Conservation (phyloP, 2,797 vertebrate species). For the Schizothorax lantsangensis region DNA sequence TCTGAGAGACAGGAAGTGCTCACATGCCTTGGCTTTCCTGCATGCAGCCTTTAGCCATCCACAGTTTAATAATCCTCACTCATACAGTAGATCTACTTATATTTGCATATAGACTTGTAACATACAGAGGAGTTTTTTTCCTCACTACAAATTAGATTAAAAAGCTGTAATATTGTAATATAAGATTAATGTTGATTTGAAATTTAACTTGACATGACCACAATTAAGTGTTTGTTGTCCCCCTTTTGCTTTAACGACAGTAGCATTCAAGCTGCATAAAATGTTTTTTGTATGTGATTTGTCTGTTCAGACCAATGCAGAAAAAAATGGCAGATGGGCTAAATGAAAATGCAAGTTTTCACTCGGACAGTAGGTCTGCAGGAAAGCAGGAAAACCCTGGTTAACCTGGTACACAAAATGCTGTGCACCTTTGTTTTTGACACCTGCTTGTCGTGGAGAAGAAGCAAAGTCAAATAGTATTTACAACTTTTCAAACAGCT, state of each 20-base stretch:
- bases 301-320: neutral
- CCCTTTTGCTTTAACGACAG: neutral
- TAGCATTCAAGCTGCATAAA: neutral
- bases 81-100: slow-evolving; percentile 23
- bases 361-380: no score
- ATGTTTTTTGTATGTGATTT: neutral
- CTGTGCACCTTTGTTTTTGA: neutral
- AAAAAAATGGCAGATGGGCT: neutral
- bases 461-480: neutral
- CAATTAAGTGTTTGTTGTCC: neutral
- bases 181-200: neutral
- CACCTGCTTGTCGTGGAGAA: neutral
- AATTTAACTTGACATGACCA: neutral
- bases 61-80: slow-evolving; percentile 30
- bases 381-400: neutral
- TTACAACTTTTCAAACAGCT: neutral
- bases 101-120: slow-evolving; percentile 32
- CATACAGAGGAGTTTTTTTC: neutral
- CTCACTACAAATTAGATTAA: neutral
- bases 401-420: neutral
- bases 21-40: slow-evolving; percentile 28
- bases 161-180: neutral
- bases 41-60: neutral
- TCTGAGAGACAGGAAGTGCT: slow-evolving; percentile 55
- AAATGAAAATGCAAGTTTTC: neutral